Evolutionary conservation across 2,888 invertebrate species (phyloP), one percentile per base, ranked within the genome.

Genomic region (Watsonalla cultraria): DNA sequence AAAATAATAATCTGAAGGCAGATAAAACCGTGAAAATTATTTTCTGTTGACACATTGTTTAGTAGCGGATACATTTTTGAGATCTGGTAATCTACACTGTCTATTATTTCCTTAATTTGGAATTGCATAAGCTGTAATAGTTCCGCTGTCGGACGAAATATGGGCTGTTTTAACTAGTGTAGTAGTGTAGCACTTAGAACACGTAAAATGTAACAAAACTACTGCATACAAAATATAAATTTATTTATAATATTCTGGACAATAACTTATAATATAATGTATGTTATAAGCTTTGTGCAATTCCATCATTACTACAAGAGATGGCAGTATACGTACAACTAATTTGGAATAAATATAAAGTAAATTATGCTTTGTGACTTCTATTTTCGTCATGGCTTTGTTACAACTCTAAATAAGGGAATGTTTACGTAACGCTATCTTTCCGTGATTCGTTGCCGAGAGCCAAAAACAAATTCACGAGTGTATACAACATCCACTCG

Each of bases 391-490:
- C 45, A 45, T 15, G 11, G 39, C 46, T 49, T 15, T 42, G 53
- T 37, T 35, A 46, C 33, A 39, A 39, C 24, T 52, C 51, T 47
- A 37, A 54, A 56, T 51, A 55, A 54, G 47, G 53, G 56, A 57
- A 37, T 48, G 50, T 56, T 60, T 57, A 59, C 53, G 60, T 59
- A 61, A 58, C 54, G 42, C 58, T 54, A 60, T 59, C 51, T 56
- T 56, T 58, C 50, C 45, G 52, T 34, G 54, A 54, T 59, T 55
- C 57, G 15, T 50, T 51, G 48, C 50, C 51, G 51, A 47, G 52
- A 57, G 54, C n/a, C 56, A 59, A 59, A 53, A 56, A 55, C 58
- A 61, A 64, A 61, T 64, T 62, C 60, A 54, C 57, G 59, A 61
- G 55, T 60, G 58, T 57, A 56, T 55, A 52, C 9, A 9, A 46